Base-by-base conservation (phyloP, 30 jellyfish, hydroid and myxozoan species). In the Turritopsis dohrnii region DNA sequence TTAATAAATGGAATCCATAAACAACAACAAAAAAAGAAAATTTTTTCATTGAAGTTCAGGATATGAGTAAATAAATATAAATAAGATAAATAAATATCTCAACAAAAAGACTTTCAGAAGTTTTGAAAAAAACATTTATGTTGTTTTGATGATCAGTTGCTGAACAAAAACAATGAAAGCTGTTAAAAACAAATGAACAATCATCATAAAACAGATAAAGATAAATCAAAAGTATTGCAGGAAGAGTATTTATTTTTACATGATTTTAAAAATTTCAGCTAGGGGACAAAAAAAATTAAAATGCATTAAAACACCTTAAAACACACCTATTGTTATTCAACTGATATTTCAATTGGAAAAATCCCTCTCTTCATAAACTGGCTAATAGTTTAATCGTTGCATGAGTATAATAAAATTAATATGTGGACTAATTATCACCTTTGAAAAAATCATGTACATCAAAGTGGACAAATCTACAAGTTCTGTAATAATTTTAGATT, bases 311-410 rank as follows among this genome's bases (percentile, higher is more conserved):
- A 41, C 60, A 41, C 60, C 60, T 41, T 30, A 31, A 66, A 76
- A 76, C 26, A 23, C 77, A 25, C 72, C 24, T 30, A 30, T 76
- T 26, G 41, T 71, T 27, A 76, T 76, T 76, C 74, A 27, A 76
- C 74, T 29, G 16, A 71, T 74, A 13, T n/a, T n/a, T n/a, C 60
- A 41, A 41, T 41, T 41, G 13, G 9, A 5, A 13, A 41, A 41
- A 41, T 13, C 60, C 60, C 60, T 41, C 13, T 41, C 60, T 41
- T 3, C 60, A 41, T 3, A 41, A 41, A 41, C n/a, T n/a, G n/a
- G n/a, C n/a, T n/a, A n/a, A n/a, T n/a, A n/a, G n/a, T n/a, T n/a
- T n/a, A n/a, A n/a, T n/a, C n/a, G n/a, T n/a, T n/a, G n/a, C n/a
- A n/a, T n/a, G n/a, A n/a, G n/a, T n/a, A n/a, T n/a, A n/a, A n/a